Evolutionary conservation across 1,140 invertebrate species (phyloP), one percentile per base, ranked within the genome.

Genomic region (Heliconius congener): DNA sequence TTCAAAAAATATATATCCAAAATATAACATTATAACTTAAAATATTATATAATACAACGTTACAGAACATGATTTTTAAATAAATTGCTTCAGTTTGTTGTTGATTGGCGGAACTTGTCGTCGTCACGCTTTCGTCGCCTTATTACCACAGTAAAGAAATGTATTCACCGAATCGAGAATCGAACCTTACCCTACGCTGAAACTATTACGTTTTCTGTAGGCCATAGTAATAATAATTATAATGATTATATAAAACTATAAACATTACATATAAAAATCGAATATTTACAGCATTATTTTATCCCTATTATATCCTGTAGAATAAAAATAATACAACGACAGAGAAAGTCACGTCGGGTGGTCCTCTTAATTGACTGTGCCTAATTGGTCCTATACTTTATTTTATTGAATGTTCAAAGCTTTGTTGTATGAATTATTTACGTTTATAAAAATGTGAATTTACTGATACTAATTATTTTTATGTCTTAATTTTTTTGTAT

Each of bases 291-390:
- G 23, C 11, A 66, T 66, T 66, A 27, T 66, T 66, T 27, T 9
- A 66, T 66, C 23, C 60, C 27, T 16, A 66, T 66, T 66, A 27
- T 30, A 66, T 30, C n/a, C 60, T 30, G 16, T 30, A 66, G 85
- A 88, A 86, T 89, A 89, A 90, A 88, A 89, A 90, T 89, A 89
- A 91, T 89, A 84, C 86, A 80, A 80, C 85, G 84, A 83, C 88
- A 85, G 83, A 81, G 84, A 86, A 84, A 83, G 81, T 80, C 83
- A 73, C 85, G 73, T 86, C 83, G 84, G 84, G 84, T 82, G 84
- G 84, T 84, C 16, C 78, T 81, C 76, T 82, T 82, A 84, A 81
- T 83, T 84, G 83, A 81, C 60, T 81, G 70, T 80, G 74, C 39
- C 81, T 81, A 80, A 83, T 86, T 84, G 77, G 23, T 66, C 13